Conservation (phyloP, 2,113 vertebrate genomes). For the Phasianus colchicus region DNA sequence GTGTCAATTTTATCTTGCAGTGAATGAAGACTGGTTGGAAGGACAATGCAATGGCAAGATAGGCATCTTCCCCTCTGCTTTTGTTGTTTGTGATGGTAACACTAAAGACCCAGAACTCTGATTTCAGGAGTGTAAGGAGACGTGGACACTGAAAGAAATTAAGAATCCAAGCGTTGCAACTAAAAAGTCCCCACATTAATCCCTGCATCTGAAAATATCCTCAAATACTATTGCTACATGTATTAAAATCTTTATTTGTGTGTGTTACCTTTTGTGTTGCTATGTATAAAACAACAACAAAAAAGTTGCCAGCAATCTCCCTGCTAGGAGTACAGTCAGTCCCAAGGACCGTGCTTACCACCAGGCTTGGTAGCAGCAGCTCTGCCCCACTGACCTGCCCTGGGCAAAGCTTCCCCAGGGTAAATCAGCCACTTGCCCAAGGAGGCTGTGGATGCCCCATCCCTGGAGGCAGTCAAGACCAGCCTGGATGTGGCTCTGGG, state of each 20-base stretch:
- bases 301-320: neutral
- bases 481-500: no score
- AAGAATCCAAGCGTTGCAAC: neutral
- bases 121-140: neutral
- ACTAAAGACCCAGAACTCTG: neutral
- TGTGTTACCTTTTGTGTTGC: neutral
- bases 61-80: constrained; percentile 92
- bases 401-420: neutral
- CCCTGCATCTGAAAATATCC: neutral
- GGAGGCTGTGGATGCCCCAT: no score
- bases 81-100: constrained; percentile 75
- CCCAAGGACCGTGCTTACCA: neutral
- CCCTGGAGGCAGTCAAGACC: no score
- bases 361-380: neutral
- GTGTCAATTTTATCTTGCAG: constrained; percentile 70
- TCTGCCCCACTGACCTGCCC: neutral
- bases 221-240: neutral
- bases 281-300: neutral
- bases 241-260: neutral
- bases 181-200: neutral
- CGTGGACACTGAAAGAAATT: neutral
- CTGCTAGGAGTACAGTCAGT: neutral
- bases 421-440: no score
- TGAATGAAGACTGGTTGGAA: constrained; percentile 94
- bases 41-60: constrained; percentile 86